Base-by-base conservation (phyloP, 2,888 invertebrate genomes). In the Diploptera punctata region DNA sequence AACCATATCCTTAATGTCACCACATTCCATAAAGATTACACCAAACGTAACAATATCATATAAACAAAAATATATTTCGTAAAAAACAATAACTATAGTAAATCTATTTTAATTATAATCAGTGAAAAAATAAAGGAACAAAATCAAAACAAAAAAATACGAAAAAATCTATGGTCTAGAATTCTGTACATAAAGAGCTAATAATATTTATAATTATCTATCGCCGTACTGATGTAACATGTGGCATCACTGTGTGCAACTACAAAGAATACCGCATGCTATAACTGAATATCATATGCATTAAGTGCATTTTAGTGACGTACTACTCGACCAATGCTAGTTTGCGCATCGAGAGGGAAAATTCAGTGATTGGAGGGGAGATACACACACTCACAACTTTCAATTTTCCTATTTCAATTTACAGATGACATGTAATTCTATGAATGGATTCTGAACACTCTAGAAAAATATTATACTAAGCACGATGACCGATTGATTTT, bases 1-100 rank as follows among this genome's bases (percentile, higher is more conserved):
- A 57, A 67, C 74, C 72, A 65, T 60, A 44, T 68, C 67, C 70
- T 70, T 73, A 44, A 7, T 44, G 65, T 65, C 44, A 65, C 65
- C 71, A 67, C 43, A 54, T 43, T 67, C 67, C 61, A 54, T 47
- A 71, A 24, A 44, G 47, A 70, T 75, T 74, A 72, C 67, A 75
- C 68, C 68, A 68, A 73, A 74, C 71, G 52, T 72, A 74, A 74
- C 70, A 74, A 69, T 57, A 71, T 67, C 43, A 54, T 47, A 65
- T 70, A 69, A 73, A 72, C 74, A 68, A 75, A 75, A 76, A 75
- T 68, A 73, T 73, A 73, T 73, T 71, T 74, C 65, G 54, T 73
- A 75, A 77, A 75, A 75, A 76, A 54, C 60, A 75, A 70, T 74
- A 75, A 80, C 78, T 81, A 80, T 81, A 79, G 82, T 81, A 79